phyloP scores from a whole-genome alignment of 30 jellyfish, hydroid and myxozoan genomes.

The Phacellophora camtschatica region DNA sequence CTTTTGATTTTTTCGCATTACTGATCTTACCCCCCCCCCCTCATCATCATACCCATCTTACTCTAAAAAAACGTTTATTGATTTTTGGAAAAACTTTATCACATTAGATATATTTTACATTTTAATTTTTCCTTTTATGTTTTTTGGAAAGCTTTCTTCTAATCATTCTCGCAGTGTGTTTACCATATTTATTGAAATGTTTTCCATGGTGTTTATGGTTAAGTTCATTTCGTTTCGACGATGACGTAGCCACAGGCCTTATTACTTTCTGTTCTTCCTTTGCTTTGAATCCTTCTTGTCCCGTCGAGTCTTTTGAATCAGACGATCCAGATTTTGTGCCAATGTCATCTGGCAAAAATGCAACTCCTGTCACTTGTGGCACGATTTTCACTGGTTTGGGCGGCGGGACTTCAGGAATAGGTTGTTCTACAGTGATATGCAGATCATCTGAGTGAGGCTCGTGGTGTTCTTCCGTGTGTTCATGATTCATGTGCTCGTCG shows the following conservation, averaged over 20 bases:
- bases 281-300: slow-evolving; percentile 58
- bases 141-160: not conserved
- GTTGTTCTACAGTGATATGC: slow-evolving; percentile 69
- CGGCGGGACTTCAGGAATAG: slow-evolving; percentile 70
- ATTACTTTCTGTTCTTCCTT: slow-evolving; percentile 47
- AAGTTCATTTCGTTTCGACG: slow-evolving; percentile 36
- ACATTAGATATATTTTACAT: no score
- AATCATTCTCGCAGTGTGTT: no score
- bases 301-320: slow-evolving; percentile 42
- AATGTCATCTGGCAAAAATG: slow-evolving; percentile 64
- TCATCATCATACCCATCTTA: no score
- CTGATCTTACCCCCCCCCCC: no score
- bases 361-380: slow-evolving; percentile 70
- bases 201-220: not conserved
- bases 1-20: no score
- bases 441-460: slow-evolving; percentile 58
- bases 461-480: slow-evolving; percentile 45
- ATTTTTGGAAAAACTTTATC: no score
- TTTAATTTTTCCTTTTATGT: no score
- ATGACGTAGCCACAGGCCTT: slow-evolving; percentile 59
- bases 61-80: no score
- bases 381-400: slow-evolving; percentile 63
- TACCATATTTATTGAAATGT: no score
- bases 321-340: slow-evolving; percentile 66
- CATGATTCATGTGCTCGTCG: not conserved